Evolutionary conservation across 2,113 vertebrate genomes (phyloP).

Genomic region (Thryonomys swinderianus): DNA sequence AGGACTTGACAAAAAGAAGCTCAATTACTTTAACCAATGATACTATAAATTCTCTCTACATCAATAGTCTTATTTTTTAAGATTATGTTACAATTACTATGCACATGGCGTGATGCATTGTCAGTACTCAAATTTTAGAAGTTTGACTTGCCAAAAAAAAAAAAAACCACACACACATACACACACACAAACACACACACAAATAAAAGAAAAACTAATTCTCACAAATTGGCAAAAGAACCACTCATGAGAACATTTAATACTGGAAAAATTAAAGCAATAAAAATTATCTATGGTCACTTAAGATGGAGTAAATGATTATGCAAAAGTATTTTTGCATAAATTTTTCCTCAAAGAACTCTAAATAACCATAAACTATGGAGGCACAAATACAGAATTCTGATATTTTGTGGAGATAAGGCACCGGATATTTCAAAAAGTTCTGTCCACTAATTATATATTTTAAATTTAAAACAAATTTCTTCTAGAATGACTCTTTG

Average conservation of each 20-base stretch:
- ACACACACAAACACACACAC: too few relatives aligned
- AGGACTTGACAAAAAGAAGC: too few relatives aligned
- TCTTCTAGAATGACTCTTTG: conserved; percentile 5
- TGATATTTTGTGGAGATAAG: background rate
- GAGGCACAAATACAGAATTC: background rate
- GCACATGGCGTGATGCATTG: background rate
- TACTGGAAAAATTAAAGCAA: conserved; percentile 27
- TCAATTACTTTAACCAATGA: too few relatives aligned
- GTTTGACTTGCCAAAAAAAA: background rate
- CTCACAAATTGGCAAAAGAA: background rate
- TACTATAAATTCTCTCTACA: background rate
- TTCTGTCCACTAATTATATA: conserved; percentile 28
- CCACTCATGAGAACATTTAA: background rate
- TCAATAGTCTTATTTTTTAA: background rate
- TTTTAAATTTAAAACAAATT: conserved; percentile 42
- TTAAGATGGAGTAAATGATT: background rate
- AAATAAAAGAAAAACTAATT: background rate
- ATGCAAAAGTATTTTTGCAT: background rate
- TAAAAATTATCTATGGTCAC: conserved; percentile 16
- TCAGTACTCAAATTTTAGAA: background rate
- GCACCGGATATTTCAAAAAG: background rate
- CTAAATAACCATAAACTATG: background rate
- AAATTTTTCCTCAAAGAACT: conserved; percentile 34
- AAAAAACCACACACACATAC: too few relatives aligned
- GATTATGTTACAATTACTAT: background rate